Conservation (phyloP, 1,140 invertebrate species). For the Drosophila seguyi region DNA sequence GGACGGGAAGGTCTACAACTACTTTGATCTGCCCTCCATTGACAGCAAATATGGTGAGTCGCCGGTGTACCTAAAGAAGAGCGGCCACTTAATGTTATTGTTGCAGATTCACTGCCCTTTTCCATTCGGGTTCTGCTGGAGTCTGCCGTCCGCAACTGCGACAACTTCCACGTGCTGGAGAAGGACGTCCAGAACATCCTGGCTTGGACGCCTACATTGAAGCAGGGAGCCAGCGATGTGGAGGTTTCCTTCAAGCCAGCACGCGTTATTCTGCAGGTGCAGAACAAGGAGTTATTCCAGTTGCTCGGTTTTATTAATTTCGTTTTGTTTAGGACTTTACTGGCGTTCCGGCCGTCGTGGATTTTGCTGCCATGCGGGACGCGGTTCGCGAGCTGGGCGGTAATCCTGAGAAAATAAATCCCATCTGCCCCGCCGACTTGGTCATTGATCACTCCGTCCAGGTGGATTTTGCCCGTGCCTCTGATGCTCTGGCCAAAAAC, state of each 20-base stretch:
- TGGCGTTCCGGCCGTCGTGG: slow-evolving; percentile 98
- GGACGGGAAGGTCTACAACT: slow-evolving; percentile 89
- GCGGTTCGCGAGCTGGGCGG: slow-evolving; percentile 94
- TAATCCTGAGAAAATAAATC: slow-evolving; percentile 97
- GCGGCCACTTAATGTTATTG: background rate
- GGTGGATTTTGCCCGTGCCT: slow-evolving; percentile 96
- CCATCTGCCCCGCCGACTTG: slow-evolving; percentile 97
- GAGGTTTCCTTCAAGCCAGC: slow-evolving; percentile 98
- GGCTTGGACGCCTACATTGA: slow-evolving; percentile 93
- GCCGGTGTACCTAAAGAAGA: background rate
- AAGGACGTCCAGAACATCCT: slow-evolving; percentile 96
- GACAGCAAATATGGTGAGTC: slow-evolving; percentile 92
- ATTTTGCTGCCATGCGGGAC: slow-evolving; percentile 99
- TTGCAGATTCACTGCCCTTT: slow-evolving; percentile 91
- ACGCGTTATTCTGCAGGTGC: slow-evolving; percentile 96
- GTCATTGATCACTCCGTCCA: slow-evolving; percentile 99
- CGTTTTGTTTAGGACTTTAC: slow-evolving; percentile 91
- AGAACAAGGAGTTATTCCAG: background rate
- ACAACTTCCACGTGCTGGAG: slow-evolving; percentile 95
- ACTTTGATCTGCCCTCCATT: slow-evolving; percentile 90
- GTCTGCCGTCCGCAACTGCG: slow-evolving; percentile 97
- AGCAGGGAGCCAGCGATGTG: slow-evolving; percentile 87
- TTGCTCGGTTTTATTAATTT: background rate
- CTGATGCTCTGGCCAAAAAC: slow-evolving; percentile 96
- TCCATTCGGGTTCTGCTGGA: slow-evolving; percentile 97